phyloP scores from a whole-genome alignment of 2,113 vertebrate species.

The Erythrolamprus reginae region DNA sequence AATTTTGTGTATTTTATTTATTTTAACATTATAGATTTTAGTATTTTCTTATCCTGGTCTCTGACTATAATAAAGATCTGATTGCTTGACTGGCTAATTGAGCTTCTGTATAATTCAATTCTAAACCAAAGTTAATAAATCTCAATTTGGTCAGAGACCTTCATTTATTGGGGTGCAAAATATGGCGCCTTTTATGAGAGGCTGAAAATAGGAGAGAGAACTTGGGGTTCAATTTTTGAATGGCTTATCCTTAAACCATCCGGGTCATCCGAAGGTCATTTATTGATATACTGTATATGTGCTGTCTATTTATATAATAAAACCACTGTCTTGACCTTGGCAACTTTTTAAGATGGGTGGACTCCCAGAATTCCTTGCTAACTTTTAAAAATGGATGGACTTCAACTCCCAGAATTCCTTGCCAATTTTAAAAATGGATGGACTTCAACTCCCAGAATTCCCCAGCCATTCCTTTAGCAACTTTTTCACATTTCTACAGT shows the following conservation, averaged over 20 bases:
- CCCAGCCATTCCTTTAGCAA: neutral
- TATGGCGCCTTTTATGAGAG: neutral
- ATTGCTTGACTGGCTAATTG: neutral
- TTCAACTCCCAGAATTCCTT: neutral
- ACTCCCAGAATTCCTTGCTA: neutral
- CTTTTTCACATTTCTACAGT: no score
- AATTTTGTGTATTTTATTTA: neutral
- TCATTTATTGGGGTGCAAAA: neutral
- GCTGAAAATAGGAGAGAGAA: neutral
- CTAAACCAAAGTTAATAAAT: neutral
- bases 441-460: no score
- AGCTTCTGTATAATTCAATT: neutral
- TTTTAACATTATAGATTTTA: neutral
- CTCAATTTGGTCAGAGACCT: neutral
- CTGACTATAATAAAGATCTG: no score
- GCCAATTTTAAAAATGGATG: rapidly evolving
- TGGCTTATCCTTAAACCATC: neutral
- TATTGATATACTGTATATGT: neutral
- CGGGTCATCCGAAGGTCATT: neutral
- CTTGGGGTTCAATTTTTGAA: neutral
- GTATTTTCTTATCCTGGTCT: neutral
- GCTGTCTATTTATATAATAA: neutral
- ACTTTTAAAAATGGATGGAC: neutral
- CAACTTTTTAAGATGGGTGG: neutral
- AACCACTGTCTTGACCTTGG: neutral